Evolutionary conservation across 2,888 invertebrate genomes (phyloP).

Genomic region (Andrena trimmerana): DNA sequence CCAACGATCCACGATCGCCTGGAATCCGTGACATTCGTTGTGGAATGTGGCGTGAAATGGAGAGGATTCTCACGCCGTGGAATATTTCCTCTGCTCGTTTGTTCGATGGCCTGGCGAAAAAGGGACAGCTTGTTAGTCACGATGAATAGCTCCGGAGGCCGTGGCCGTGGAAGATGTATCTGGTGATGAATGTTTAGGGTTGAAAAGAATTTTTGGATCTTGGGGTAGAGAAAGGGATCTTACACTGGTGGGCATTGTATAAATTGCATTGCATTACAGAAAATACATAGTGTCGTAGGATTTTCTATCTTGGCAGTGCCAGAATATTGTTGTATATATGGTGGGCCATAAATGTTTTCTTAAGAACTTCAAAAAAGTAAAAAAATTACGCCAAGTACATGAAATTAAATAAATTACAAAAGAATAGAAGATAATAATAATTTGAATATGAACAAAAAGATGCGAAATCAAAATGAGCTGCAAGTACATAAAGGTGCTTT

Average conservation of each 20-base stretch:
- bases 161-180: background rate
- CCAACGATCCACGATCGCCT: slow-evolving; percentile 4
- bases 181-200: background rate
- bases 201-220: background rate
- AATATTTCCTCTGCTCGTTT: background rate
- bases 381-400: too few species aligned
- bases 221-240: background rate
- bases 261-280: too few species aligned
- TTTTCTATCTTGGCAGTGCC: too few species aligned
- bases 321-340: too few species aligned
- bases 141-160: background rate
- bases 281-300: too few species aligned
- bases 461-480: too few species aligned
- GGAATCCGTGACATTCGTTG: background rate
- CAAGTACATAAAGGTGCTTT: too few species aligned
- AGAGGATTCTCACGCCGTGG: background rate
- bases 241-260: background rate
- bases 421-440: too few species aligned
- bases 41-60: background rate
- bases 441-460: too few species aligned
- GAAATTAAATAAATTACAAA: too few species aligned
- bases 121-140: slow-evolving; percentile 2
- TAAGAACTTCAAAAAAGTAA: too few species aligned
- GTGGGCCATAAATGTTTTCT: too few species aligned
- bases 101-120: slow-evolving; percentile 6